Base-by-base conservation (phyloP, 30 jellyfish, hydroid and myxozoan species). In the Hydractinia echinata region DNA sequence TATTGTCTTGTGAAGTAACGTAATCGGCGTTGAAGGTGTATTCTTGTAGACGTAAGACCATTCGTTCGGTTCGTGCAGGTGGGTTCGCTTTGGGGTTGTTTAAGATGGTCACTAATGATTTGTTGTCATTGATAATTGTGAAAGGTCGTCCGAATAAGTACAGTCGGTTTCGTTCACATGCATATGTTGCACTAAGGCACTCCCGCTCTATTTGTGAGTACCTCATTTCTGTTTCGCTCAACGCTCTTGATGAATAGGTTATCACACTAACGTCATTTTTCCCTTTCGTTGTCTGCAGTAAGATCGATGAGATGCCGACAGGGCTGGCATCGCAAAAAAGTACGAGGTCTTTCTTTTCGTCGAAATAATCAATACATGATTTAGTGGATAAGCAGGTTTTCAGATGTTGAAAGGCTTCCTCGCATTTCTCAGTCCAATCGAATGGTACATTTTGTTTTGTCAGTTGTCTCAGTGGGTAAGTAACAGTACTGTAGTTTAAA, bases 1-100 rank as follows among this genome's bases (percentile, higher is more conserved):
- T 30, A 30, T 30, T 30, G 44, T 30, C 44, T 2, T 30, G 44
- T 30, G 44, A 50, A 15, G 13, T n/a, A 11, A 68, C 52, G 79
- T 68, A 20, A 11, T 68, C 15, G 16, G 30, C 15, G 13, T 68
- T 52, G 30, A 68, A 68, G 52, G 16, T 11, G 30, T 68, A 68
- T 11, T 52, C 79, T 11, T 68, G 79, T 68, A 74, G n/a, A 14
- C 79, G 83, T 18, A 69, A 21, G 15, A 69, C 21, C 15, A 74
- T 14, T 74, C 83, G 15, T 78, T 74, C 83, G 4, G 4, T 74
- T 74, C 83, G 77, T 18, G 51, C 20, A n/a, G 83, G 83, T 20
- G 51, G 18, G 14, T 76, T 74, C 14, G 83, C 77, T 13, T 53
- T 74, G 13, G 83, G 83, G 83, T 74, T 74, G 79, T 74, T 74